Conservation (phyloP, 2,888 invertebrate genomes). For the Pachycephus smyrnensis region DNA sequence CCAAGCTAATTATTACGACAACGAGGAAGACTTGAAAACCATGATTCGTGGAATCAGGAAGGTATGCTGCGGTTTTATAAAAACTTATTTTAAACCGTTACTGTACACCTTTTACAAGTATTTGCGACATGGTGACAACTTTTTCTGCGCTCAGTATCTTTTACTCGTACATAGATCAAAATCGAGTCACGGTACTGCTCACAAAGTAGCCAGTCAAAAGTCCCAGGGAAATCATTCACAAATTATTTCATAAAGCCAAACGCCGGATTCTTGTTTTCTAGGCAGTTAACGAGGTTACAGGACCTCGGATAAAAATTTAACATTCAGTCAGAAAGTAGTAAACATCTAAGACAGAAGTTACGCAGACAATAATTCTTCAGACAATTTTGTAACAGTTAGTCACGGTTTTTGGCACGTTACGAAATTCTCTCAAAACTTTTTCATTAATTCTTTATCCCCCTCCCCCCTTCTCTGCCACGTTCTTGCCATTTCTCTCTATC, state of each 20-base stretch:
- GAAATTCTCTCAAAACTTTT: too few relatives aligned
- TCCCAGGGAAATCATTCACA: neutral
- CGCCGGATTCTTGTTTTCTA: too few relatives aligned
- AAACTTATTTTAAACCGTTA: neutral
- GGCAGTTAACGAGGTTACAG: too few relatives aligned
- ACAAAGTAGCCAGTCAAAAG: neutral
- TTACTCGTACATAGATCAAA: neutral
- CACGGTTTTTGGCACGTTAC: too few relatives aligned
- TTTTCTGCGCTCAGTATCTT: neutral
- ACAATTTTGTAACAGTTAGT: too few relatives aligned
- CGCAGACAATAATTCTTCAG: too few relatives aligned
- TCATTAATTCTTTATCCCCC: too few relatives aligned
- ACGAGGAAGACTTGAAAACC: conserved; percentile 78
- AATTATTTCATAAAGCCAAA: neutral
- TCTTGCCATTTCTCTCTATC: too few relatives aligned
- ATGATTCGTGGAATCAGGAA: conserved; percentile 81
- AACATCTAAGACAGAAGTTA: too few relatives aligned
- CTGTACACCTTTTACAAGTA: neutral
- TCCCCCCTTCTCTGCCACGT: too few relatives aligned
- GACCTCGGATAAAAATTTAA: neutral
- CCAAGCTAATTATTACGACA: conserved; percentile 84
- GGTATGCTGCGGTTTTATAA: conserved; percentile 63
- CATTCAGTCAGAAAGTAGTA: too few relatives aligned
- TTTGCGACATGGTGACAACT: neutral
- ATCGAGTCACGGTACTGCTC: neutral